Percentiles rank a stretch among this genome's conserved stretches.
Conservation (phyloP, 2,113 vertebrate genomes). For the Gasterosteus aculeatus region DNA sequence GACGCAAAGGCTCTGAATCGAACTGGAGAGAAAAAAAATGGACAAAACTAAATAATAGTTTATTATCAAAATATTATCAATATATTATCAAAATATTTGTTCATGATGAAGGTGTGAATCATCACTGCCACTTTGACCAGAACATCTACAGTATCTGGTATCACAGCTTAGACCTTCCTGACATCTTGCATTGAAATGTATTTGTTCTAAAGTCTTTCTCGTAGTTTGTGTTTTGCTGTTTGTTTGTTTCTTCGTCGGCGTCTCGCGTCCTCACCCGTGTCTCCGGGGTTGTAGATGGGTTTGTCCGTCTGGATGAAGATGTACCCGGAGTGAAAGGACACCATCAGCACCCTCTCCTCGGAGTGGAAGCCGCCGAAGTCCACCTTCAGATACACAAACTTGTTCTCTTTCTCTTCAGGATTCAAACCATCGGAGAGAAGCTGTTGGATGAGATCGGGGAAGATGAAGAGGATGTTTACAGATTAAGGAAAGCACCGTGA, state of each 20-base stretch:
- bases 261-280: conserved; percentile 61
- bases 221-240: not conserved
- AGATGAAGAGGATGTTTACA: not conserved
- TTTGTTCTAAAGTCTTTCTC: not conserved
- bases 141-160: not conserved
- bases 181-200: not conserved
- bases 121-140: not conserved
- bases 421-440: conserved; percentile 60
- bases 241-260: accelerated
- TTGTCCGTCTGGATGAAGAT: conserved; percentile 84
- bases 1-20: conserved; percentile 73
- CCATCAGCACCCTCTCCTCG: conserved; percentile 48
- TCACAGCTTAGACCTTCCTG: not conserved
- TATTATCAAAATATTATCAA: no score
- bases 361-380: conserved; percentile 42
- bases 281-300: conserved; percentile 81
- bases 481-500: not conserved
- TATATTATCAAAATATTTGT: no score
- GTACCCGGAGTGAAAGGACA: conserved; percentile 78
- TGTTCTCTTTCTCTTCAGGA: conserved; percentile 58
- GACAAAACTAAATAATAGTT: no score
- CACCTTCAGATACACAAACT: conserved; percentile 70
- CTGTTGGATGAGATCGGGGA: conserved; percentile 39
- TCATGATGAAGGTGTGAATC: not conserved
- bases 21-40: conserved; percentile 53